A percentile compares a stretch with the other conserved stretches of the same genome.
These are phyloP conservation scores for Artibeus jamaicensis DNA, from an alignment of 2,797 vertebrate species.

Conservation along the genomic window DNA sequence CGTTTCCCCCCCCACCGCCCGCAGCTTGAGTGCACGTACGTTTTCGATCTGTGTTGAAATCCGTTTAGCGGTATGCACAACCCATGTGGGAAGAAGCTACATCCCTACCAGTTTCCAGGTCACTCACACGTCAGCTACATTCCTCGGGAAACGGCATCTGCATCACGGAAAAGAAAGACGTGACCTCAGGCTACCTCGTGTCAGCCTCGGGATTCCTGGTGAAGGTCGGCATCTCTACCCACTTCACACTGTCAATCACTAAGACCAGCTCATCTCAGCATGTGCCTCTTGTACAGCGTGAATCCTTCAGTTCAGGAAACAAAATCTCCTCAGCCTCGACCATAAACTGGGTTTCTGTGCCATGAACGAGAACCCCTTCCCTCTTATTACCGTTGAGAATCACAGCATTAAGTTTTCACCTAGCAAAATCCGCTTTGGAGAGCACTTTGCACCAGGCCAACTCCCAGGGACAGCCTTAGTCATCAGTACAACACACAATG, in stretches of 20 bases:
- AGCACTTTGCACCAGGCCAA: neutral
- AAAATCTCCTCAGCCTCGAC: neutral
- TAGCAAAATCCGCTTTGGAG: slow-evolving; percentile 24
- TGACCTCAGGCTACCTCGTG: neutral
- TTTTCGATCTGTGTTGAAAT: no score
- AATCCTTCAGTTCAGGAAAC: neutral
- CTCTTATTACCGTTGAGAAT: neutral
- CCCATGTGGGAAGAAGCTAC: neutral
- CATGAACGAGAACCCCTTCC: neutral
- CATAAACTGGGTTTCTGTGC: neutral
- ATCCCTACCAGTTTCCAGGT: neutral
- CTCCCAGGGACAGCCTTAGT: neutral
- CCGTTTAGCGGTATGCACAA: neutral
- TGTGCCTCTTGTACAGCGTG: neutral
- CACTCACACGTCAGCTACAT: neutral
- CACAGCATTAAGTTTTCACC: neutral
- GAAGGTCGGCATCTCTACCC: neutral
- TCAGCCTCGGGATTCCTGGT: neutral
- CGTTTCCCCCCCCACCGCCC: no score
- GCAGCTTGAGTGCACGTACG: neutral
- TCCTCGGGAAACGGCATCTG: neutral
- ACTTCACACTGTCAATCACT: neutral
- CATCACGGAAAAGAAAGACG: slow-evolving; percentile 18
- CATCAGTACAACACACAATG: neutral
- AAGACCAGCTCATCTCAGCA: neutral